These are phyloP conservation scores for Catharus fuscescens DNA, from an alignment of 2,113 vertebrate genomes.

Conservation along the genomic window DNA sequence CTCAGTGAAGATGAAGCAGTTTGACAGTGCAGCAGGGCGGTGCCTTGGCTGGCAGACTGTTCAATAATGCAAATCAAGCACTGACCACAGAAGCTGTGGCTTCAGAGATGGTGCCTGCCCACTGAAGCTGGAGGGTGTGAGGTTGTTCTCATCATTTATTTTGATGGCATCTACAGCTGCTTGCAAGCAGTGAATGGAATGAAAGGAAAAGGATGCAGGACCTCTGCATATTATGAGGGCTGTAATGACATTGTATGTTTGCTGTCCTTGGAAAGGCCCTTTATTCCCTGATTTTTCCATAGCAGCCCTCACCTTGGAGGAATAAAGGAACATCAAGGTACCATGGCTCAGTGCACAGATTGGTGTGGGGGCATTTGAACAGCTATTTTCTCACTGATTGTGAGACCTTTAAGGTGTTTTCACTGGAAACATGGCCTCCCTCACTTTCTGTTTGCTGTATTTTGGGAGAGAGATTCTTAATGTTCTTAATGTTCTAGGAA, in stretches of 20 bases:
- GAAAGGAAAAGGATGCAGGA: neutral
- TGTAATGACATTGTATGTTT: neutral
- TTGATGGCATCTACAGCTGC: neutral
- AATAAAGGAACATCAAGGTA: neutral
- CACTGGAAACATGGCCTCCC: neutral
- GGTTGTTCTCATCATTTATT: neutral
- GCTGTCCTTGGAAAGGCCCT: neutral
- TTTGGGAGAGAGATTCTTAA: neutral
- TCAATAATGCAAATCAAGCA: slow-evolving; percentile 40
- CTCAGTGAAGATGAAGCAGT: slow-evolving; percentile 2
- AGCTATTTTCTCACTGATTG: neutral
- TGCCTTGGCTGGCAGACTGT: neutral
- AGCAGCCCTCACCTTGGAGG: neutral
- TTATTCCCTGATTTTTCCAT: neutral
- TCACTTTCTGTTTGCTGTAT: neutral
- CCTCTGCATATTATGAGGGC: neutral
- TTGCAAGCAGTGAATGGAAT: neutral
- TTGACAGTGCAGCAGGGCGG: neutral
- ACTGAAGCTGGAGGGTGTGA: rapidly evolving
- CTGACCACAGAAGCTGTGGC: neutral
- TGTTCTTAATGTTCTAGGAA: neutral
- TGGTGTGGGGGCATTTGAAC: neutral
- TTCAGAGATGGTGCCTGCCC: neutral
- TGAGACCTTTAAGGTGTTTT: neutral
- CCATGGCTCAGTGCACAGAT: neutral